These are phyloP conservation scores for Micromesistius poutassou DNA, from an alignment of 2,797 vertebrate species.

Conservation along the genomic window DNA sequence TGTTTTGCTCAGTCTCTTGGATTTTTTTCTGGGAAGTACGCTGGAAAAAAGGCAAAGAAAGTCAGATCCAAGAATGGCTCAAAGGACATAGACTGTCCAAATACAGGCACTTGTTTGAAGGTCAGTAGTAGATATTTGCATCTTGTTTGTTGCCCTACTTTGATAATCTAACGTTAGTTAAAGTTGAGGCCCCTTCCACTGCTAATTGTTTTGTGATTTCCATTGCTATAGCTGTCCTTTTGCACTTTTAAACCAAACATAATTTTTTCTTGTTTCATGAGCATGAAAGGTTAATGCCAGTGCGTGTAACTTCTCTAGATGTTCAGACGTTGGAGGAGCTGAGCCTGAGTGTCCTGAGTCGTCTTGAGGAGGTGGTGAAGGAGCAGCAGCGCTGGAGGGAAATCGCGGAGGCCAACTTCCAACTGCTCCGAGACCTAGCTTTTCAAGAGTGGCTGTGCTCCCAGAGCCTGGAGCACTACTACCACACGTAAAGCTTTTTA, in stretches of 20 bases:
- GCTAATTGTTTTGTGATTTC: not conserved
- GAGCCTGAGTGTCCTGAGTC: constrained; percentile 75
- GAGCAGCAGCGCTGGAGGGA: constrained; percentile 73
- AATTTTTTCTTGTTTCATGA: not conserved
- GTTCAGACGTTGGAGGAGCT: constrained; percentile 81
- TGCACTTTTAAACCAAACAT: not conserved
- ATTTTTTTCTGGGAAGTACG: constrained; percentile 83
- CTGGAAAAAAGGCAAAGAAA: constrained; percentile 77
- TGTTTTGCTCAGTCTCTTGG: constrained; percentile 73
- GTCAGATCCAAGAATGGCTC: constrained; percentile 82
- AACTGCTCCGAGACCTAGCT: constrained; percentile 79
- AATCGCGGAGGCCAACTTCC: constrained; percentile 74
- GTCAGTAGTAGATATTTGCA: constrained; percentile 61
- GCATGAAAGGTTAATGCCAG: not conserved
- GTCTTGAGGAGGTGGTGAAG: constrained; percentile 76
- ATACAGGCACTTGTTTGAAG: constrained; percentile 86
- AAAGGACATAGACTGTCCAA: constrained; percentile 74
- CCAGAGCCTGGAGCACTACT: constrained; percentile 78
- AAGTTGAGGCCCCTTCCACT: not conserved
- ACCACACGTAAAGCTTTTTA: constrained; percentile 71
- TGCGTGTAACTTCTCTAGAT: constrained; percentile 60
- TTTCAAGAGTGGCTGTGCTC: constrained; percentile 83
- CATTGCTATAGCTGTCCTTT: not conserved
- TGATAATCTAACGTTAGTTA: constrained; percentile 1
- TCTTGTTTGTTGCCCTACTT: constrained; percentile 2